These are phyloP conservation scores for Eupithecia vulgata DNA, from an alignment of 2,888 invertebrate genomes.

Conservation along the genomic window DNA sequence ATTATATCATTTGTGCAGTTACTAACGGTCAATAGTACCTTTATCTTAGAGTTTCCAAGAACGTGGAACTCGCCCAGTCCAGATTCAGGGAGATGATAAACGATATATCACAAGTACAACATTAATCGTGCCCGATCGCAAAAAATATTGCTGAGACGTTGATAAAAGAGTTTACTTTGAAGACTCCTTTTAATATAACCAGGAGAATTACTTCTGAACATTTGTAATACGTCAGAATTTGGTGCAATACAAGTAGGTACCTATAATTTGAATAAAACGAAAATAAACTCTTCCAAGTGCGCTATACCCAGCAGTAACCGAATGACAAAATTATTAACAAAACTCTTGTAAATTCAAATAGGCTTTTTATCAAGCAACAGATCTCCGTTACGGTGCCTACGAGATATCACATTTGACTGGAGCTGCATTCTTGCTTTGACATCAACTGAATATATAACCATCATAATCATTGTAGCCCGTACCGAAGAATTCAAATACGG, in stretches of 20 bases:
- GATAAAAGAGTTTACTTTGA: not conserved
- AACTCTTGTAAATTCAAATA: conserved; percentile 39
- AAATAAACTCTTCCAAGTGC: conserved; percentile 53
- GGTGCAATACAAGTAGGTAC: conserved; percentile 21
- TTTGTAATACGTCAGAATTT: not conserved
- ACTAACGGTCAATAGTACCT: conserved; percentile 53
- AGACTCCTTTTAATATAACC: not conserved
- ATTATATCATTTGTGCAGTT: conserved; percentile 40
- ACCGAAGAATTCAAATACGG: not conserved
- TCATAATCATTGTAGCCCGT: conserved; percentile 1
- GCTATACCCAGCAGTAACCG: conserved; percentile 43
- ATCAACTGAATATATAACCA: conserved; percentile 5
- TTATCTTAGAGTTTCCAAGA: conserved; percentile 57
- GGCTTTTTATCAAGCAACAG: conserved; percentile 32
- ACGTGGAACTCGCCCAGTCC: not conserved
- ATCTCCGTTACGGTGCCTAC: conserved; percentile 23
- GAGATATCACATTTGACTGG: conserved; percentile 14
- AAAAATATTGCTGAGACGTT: not conserved
- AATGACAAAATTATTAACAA: conserved; percentile 50
- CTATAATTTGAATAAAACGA: conserved; percentile 61
- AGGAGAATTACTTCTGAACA: not conserved
- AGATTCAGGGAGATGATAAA: not conserved
- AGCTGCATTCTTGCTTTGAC: conserved; percentile 15
- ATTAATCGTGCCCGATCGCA: not conserved
- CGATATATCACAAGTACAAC: not conserved